Base-by-base conservation (phyloP, 64 coral and sea anemone species). In the Pocillopora verrucosa region DNA sequence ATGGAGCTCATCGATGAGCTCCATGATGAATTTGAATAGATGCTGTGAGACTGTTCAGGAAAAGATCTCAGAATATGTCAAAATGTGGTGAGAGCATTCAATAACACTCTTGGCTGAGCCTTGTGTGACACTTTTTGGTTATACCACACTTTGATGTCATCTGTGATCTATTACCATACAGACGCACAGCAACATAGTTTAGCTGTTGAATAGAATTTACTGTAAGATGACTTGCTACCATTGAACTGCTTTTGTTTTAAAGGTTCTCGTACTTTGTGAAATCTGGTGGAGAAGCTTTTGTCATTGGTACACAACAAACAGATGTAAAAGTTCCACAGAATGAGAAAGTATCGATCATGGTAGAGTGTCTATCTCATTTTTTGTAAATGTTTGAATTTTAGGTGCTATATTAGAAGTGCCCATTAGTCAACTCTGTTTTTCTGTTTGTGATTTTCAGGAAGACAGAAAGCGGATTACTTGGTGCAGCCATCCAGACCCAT, bases 201-300 rank as follows among this genome's bases (percentile, higher is more conserved):
- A 51, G 3, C 7, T 51, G 3, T 51, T 51, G 41, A 51, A 51
- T 51, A 51, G 3, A 51, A 51, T 51, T 51, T 7, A 51, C 41
- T 51, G 3, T 51, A 51, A 51, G 41, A 51, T 51, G 41, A 51
- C 41, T 51, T 51, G 7, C 41, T 51, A 51, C 41, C 41, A 15
- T 56, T 13, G 76, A 15, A 11, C 7, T 85, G 10, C 9, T 87
- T 13, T 57, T 62, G 41, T 73, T 85, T 13, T 10, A 67, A 65
- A 98, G 96, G 74, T 98, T 98, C 86, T 95, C 96, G 65, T 78
- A 90, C 34, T 98, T 98, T 93, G 96, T 98, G 56, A 98, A 98
- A 67, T 98, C 96, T 60, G 96, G 96, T 76, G 96, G 96, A 75
- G 96, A 98, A 77, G 94, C 96, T 19, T 98, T 83, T 59, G 76